Evolutionary conservation across 2,888 invertebrate species (phyloP), one percentile per base, ranked within the genome.

Genomic region (Cephus pygmeus): DNA sequence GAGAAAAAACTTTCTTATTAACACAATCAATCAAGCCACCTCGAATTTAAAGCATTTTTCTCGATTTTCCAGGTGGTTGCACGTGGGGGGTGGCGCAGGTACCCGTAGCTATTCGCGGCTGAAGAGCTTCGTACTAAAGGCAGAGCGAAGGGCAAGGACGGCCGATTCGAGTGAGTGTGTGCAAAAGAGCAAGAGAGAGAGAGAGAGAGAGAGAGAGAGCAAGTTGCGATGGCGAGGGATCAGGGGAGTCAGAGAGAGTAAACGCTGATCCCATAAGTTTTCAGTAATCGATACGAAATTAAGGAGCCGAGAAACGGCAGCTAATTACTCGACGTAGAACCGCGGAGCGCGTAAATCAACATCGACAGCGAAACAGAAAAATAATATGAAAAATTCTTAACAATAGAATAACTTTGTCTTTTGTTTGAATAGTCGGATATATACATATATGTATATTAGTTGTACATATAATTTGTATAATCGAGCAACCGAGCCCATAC

Each of bases 11-110:
- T 88, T 88, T 87, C 85, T 87, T 87, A 88, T 87, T 88, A 88
- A 87, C 86, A 83, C 88, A 84, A 88, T 89, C 87, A 88, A 88
- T 89, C 89, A 88, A 88, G 85, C 81, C 83, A 80, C 81, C 81
- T 81, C 79, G 83, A 87, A 85, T 86, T 87, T 85, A 79, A 85
- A 85, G 84, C 85, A 82, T 86, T 88, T 88, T 87, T 87, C 84
- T 76, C 69, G 75, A 75, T 79, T 78, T 78, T 78, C 76, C 76
- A 76, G 76, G 69, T 79, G 73, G 73, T 73, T 76, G 76, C 69
- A 69, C 15, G 23, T 12, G 30, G 40, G 33, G 30, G 73, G 30
- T 34, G 30, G n/a, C 73, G 15, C 34, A n/a, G 73, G 35, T 69
- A 69, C 30, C 33, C 15, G 12, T 6, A 69, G n/a, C 69, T 69